phyloP scores from a whole-genome alignment of 2,888 invertebrate genomes.

The Parelbella ahira region DNA sequence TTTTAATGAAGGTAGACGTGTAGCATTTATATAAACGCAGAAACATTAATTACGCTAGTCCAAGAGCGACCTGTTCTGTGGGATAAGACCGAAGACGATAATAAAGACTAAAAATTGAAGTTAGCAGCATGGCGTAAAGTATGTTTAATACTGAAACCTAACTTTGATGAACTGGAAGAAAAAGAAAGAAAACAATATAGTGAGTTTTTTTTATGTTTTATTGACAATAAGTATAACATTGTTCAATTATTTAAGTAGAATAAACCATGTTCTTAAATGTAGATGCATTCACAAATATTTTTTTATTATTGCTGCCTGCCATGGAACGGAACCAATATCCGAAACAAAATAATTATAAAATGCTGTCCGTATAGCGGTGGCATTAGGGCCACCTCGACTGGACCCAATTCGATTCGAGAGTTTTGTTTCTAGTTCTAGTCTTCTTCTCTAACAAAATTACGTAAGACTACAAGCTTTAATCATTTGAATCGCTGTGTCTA shows the following conservation, averaged over 20 bases:
- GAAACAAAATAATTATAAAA: conserved; percentile 34
- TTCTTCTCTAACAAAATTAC: conserved; percentile 35
- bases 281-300: conserved; percentile 32
- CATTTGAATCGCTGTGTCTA: conserved; percentile 31
- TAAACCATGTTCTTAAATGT: too few species aligned
- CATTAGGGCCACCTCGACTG: conserved; percentile 35
- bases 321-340: conserved; percentile 34
- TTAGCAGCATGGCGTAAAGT: conserved; percentile 36
- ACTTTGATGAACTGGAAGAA: conserved; percentile 37
- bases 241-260: too few species aligned
- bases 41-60: conserved; percentile 34
- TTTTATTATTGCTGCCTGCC: conserved; percentile 34
- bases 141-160: conserved; percentile 37
- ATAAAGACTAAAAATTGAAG: conserved; percentile 34
- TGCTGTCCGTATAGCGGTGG: conserved; percentile 34
- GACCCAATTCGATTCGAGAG: conserved; percentile 29
- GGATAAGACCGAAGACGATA: conserved; percentile 34
- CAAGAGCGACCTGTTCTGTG: conserved; percentile 35
- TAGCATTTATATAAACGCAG: conserved; percentile 29
- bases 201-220: conserved; percentile 34
- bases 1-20: conserved; percentile 17
- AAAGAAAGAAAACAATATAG: conserved; percentile 37
- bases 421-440: conserved; percentile 36
- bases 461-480: conserved; percentile 34
- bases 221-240: too few species aligned